Conservation (phyloP, 2,797 vertebrate genomes). For the Premnoplex brunnescens region DNA sequence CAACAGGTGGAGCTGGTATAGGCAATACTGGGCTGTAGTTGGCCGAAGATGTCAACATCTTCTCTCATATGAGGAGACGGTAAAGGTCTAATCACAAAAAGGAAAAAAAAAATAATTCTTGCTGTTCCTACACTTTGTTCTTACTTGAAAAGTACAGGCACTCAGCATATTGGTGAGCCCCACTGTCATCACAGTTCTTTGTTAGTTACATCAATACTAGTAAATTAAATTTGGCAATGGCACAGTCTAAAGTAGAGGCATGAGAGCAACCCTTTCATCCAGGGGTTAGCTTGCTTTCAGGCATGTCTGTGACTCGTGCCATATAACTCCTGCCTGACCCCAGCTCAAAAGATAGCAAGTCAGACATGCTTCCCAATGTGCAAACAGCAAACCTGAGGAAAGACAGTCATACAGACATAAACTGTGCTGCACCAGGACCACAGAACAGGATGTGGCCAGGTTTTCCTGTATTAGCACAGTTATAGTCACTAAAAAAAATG, state of each 20-base stretch:
- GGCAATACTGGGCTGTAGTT: not conserved
- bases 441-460: not conserved
- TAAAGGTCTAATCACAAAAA: not conserved
- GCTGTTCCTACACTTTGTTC: not conserved
- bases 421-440: not conserved
- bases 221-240: not conserved
- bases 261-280: not conserved
- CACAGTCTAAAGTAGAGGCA: not conserved
- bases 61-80: not conserved
- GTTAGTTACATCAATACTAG: not conserved
- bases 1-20: not conserved
- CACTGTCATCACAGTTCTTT: not conserved
- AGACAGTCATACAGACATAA: not conserved
- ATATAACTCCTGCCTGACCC: not conserved
- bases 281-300: not conserved
- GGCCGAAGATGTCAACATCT: not conserved
- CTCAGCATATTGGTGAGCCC: not conserved
- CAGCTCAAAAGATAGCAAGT: not conserved
- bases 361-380: not conserved
- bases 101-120: not conserved
- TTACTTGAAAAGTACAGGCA: not conserved
- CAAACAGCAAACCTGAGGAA: not conserved
- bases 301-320: not conserved
- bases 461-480: not conserved
- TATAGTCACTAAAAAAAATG: not conserved